Conservation (phyloP, 1,140 invertebrate genomes). For the Aporrectodea caliginosa region DNA sequence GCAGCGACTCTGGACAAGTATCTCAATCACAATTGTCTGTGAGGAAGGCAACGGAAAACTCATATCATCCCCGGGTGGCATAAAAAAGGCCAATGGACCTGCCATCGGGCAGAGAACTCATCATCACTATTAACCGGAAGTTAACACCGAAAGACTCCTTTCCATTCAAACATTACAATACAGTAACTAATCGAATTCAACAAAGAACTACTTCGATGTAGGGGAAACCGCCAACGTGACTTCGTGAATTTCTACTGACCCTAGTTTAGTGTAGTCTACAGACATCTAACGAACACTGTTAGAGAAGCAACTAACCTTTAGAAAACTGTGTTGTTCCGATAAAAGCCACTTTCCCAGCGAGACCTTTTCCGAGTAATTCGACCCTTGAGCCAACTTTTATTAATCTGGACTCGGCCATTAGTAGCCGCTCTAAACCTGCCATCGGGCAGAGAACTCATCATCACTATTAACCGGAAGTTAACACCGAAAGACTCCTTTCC, state of each 20-base stretch:
- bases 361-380: conserved; percentile 51
- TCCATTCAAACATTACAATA: neutral
- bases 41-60: too few relatives aligned
- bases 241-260: neutral
- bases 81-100: too few relatives aligned
- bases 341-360: conserved; percentile 51
- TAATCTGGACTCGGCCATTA: too few relatives aligned
- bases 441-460: too few relatives aligned
- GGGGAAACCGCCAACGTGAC: neutral
- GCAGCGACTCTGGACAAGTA: too few relatives aligned
- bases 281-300: too few relatives aligned
- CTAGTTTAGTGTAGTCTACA: neutral
- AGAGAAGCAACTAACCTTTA: conserved; percentile 62
- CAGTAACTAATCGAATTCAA: neutral
- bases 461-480: too few relatives aligned
- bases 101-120: too few relatives aligned
- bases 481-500: neutral
- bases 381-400: conserved; percentile 50
- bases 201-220: neutral
- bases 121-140: too few relatives aligned
- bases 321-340: conserved; percentile 66
- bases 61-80: too few relatives aligned
- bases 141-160: neutral
- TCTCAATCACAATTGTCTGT: too few relatives aligned
- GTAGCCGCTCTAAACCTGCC: too few relatives aligned